These are phyloP conservation scores for Oryzias javanicus DNA, from an alignment of 2,113 vertebrate species.

Conservation along the genomic window DNA sequence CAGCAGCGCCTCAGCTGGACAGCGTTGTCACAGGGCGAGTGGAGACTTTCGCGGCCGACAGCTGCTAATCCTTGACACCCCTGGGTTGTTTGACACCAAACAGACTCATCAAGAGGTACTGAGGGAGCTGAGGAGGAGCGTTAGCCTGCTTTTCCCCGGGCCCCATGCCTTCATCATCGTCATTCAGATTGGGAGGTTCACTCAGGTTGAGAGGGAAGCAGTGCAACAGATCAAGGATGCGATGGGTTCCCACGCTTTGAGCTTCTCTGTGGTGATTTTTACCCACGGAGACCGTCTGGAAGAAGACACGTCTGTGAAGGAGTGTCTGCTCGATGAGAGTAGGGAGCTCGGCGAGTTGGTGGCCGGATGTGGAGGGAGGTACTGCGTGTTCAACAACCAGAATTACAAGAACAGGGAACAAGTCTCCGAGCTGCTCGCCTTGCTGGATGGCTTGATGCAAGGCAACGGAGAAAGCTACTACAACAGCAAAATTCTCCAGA, in stretches of 20 bases:
- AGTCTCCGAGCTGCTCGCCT: slow-evolving; percentile 45
- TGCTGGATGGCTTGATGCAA: slow-evolving; percentile 49
- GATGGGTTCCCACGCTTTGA: slow-evolving; percentile 43
- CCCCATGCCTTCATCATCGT: slow-evolving; percentile 64
- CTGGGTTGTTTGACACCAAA: slow-evolving; percentile 35
- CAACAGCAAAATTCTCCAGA: slow-evolving; percentile 37
- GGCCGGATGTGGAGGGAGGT: slow-evolving; percentile 46
- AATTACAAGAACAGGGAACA: slow-evolving; percentile 40
- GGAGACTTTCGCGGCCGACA: slow-evolving; percentile 15
- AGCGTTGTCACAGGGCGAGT: slow-evolving; percentile 21
- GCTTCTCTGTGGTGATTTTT: slow-evolving; percentile 57
- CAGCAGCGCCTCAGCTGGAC: background rate
- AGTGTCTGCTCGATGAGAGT: slow-evolving; percentile 32
- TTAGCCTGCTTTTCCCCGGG: slow-evolving; percentile 51
- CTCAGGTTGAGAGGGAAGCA: slow-evolving; percentile 48
- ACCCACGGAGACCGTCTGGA: slow-evolving; percentile 49
- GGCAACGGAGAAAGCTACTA: slow-evolving; percentile 40
- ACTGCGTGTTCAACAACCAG: slow-evolving; percentile 63
- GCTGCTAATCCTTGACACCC: slow-evolving; percentile 53
- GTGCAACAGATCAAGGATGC: slow-evolving; percentile 47
- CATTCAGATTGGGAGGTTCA: slow-evolving; percentile 61
- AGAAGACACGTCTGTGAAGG: slow-evolving; percentile 10
- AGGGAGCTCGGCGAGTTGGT: slow-evolving; percentile 44
- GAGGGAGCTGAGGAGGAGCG: slow-evolving; percentile 47
- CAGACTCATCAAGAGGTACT: slow-evolving; percentile 22